Conservation (phyloP, 64 coral and sea anemone species). For the Trachythela sp. region DNA sequence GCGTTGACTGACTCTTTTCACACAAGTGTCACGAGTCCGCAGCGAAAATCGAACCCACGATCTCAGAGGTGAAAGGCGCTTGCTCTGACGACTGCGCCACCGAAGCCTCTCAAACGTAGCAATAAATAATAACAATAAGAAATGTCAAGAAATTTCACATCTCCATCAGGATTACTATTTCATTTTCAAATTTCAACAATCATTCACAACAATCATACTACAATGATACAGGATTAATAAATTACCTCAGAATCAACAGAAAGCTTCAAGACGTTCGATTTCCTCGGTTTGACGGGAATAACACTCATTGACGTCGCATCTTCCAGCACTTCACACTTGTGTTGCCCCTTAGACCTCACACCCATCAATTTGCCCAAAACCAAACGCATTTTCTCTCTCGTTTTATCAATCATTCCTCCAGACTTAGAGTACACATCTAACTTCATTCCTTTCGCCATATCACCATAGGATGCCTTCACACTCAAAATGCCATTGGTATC, state of each 20-base stretch:
- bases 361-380: background rate
- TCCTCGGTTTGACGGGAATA: background rate
- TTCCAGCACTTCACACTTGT: background rate
- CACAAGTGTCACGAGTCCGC: too few relatives aligned
- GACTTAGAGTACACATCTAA: background rate
- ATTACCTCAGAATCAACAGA: background rate
- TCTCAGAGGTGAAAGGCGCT: too few relatives aligned
- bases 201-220: background rate
- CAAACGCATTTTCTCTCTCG: background rate
- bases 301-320: background rate
- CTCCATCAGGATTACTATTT: too few relatives aligned
- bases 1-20: too few relatives aligned
- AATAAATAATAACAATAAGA: too few relatives aligned
- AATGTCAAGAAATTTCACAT: too few relatives aligned
- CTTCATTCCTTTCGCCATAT: background rate
- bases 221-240: background rate
- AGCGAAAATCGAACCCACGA: too few relatives aligned
- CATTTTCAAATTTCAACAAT: too few relatives aligned
- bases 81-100: too few relatives aligned
- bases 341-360: too few relatives aligned
- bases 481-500: constrained; percentile 8
- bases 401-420: background rate
- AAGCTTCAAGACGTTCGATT: background rate
- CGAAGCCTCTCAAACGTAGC: too few relatives aligned
- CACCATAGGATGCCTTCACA: background rate